phyloP scores from a whole-genome alignment of 2,797 vertebrate species.

The Strix occidentalis region DNA sequence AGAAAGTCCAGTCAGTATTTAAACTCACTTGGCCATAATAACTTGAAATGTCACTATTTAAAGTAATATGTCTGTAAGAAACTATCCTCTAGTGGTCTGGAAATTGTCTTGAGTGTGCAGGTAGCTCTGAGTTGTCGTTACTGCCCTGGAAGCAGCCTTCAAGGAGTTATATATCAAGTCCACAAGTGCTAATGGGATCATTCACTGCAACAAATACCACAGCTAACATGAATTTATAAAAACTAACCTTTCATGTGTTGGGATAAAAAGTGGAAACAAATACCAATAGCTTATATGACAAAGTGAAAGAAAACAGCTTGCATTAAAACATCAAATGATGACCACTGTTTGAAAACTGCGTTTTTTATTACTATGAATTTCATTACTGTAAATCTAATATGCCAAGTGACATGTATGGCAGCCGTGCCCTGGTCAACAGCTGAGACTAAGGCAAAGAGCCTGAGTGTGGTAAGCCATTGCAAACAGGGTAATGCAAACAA shows the following conservation, averaged over 20 bases:
- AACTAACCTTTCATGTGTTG: neutral
- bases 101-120: neutral
- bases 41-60: neutral
- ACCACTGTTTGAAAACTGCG: neutral
- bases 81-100: neutral
- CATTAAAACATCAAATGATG: rapidly evolving
- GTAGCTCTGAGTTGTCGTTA: neutral
- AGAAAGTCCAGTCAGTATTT: neutral
- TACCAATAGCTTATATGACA: neutral
- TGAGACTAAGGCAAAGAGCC: neutral
- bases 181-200: neutral
- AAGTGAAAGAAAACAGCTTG: neutral
- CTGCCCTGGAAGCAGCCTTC: neutral
- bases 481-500: neutral
- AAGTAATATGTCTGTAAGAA: neutral
- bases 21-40: neutral
- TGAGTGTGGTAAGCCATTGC: neutral
- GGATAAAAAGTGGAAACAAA: neutral
- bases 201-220: neutral
- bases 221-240: neutral
- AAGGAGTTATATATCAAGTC: neutral
- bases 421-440: neutral
- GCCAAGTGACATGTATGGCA: neutral
- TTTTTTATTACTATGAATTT: neutral
- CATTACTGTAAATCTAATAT: neutral